Evolutionary conservation across 1,140 invertebrate genomes (phyloP).

Genomic region (Phortica variegata): DNA sequence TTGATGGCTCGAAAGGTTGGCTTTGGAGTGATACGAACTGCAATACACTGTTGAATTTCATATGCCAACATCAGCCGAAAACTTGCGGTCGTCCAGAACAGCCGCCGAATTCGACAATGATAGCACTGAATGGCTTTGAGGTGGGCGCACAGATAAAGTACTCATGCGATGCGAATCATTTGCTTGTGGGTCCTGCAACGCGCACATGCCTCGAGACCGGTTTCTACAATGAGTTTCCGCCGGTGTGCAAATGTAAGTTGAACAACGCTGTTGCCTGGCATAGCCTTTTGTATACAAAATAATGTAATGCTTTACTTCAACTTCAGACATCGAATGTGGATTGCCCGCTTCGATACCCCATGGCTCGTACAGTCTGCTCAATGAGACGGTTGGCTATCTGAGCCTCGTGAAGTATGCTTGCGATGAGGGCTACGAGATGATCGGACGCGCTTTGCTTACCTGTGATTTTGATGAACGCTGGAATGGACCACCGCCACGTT

Average conservation of each 20-base stretch:
- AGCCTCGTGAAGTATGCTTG: conserved; percentile 84
- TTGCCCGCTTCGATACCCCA: conserved; percentile 82
- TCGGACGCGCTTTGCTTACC: conserved; percentile 75
- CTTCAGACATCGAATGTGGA: conserved; percentile 83
- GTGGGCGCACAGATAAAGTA: conserved; percentile 87
- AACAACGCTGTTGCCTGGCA: neutral
- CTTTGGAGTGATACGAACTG: conserved; percentile 93
- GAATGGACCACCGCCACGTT: conserved; percentile 89
- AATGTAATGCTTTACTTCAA: neutral
- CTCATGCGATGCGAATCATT: conserved; percentile 80
- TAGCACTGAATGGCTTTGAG: conserved; percentile 68
- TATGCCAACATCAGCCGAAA: conserved; percentile 91
- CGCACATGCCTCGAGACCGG: conserved; percentile 86
- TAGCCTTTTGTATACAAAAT: neutral
- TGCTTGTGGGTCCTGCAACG: conserved; percentile 80
- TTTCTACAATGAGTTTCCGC: conserved; percentile 91
- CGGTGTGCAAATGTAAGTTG: conserved; percentile 84
- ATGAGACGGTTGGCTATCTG: conserved; percentile 80
- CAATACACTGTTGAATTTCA: conserved; percentile 81
- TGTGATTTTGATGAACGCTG: conserved; percentile 91
- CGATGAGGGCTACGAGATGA: conserved; percentile 80
- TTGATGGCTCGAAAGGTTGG: conserved; percentile 92
- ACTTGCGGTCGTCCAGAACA: conserved; percentile 88
- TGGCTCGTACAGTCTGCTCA: conserved; percentile 78
- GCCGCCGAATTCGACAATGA: conserved; percentile 89